Conservation (phyloP, 2,113 vertebrate species). For the Ornithorhynchus anatinus region DNA sequence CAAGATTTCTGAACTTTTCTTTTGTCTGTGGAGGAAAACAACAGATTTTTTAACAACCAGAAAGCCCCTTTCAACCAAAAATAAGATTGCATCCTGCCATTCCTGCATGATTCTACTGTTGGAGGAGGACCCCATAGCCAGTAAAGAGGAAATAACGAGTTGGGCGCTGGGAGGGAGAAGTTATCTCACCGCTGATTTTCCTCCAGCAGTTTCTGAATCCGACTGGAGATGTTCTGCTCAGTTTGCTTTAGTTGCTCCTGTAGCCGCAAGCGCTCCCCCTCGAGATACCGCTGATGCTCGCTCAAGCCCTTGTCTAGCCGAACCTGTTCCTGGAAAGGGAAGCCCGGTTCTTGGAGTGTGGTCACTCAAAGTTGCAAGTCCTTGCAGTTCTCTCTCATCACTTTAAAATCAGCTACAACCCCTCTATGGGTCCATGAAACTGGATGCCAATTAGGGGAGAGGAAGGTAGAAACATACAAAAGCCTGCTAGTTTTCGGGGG, state of each 20-base stretch:
- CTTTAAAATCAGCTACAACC: background rate
- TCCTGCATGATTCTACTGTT: background rate
- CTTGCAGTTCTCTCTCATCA: background rate
- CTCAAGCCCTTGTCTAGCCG: conserved; percentile 81
- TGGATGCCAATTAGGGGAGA: no score
- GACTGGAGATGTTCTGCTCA: conserved; percentile 72
- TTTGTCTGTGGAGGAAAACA: conserved; percentile 75
- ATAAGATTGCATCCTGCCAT: background rate
- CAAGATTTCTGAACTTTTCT: conserved; percentile 84
- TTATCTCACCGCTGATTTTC: conserved; percentile 82
- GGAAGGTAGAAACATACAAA: background rate
- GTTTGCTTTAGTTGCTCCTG: conserved; percentile 80
- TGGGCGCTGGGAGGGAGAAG: accelerated
- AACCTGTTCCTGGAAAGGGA: conserved; percentile 78
- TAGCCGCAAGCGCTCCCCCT: conserved; percentile 79
- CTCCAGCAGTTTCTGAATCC: conserved; percentile 84
- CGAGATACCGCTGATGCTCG: conserved; percentile 79
- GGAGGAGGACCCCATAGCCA: background rate
- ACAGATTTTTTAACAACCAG: background rate
- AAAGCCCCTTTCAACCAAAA: background rate
- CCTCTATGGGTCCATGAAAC: background rate
- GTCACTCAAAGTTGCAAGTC: background rate
- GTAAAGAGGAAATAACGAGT: no score
- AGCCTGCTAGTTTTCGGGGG: no score
- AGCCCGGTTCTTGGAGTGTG: background rate